A percentile compares a stretch with the other conserved stretches of the same genome.
Conservation (phyloP, 2,113 vertebrate genomes). For the Megaceryle maxima region DNA sequence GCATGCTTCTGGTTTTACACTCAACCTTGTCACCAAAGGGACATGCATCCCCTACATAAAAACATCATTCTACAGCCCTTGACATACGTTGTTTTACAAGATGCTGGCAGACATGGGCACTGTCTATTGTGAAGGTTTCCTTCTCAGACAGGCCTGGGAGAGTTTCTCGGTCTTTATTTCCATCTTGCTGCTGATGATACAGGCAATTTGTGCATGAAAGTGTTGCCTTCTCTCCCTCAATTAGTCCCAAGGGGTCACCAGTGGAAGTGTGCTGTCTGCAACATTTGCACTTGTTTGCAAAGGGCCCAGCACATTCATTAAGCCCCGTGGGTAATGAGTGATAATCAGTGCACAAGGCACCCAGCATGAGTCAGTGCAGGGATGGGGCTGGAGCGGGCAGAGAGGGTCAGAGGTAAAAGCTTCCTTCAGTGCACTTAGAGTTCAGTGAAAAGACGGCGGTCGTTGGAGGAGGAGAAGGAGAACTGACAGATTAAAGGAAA, state of each 20-base stretch:
- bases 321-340: neutral
- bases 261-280: neutral
- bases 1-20: neutral
- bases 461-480: neutral
- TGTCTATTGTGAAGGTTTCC: neutral
- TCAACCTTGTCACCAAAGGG: neutral
- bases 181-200: neutral
- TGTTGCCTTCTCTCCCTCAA: neutral
- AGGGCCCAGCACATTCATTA: neutral
- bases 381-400: neutral
- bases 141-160: neutral
- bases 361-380: neutral
- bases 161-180: neutral
- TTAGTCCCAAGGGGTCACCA: neutral
- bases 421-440: neutral
- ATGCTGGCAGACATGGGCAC: neutral
- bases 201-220: constrained; percentile 13
- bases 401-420: neutral
- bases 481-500: constrained; percentile 42
- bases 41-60: neutral
- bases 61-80: neutral
- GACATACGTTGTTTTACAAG: neutral
- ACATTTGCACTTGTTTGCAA: neutral
- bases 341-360: neutral
- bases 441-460: neutral